Percentiles rank a stretch among this genome's conserved stretches.
Evolutionary conservation across 2,113 vertebrate species (phyloP).

Genomic region (Taurulus bubalis): DNA sequence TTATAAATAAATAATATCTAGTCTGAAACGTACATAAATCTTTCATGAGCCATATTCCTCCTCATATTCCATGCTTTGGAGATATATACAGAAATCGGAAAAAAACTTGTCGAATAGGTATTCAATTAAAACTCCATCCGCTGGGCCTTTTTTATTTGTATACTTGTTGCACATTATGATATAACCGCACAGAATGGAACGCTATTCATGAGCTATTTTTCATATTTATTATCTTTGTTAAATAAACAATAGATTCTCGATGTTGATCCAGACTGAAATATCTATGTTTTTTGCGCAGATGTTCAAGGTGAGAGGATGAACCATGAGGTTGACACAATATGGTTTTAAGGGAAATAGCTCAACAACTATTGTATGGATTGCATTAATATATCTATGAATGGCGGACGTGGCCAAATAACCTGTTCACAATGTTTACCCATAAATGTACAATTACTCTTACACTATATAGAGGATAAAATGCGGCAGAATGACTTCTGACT

Average conservation of each 20-base stretch:
- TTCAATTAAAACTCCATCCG: neutral
- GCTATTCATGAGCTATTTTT: neutral
- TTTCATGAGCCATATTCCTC: neutral
- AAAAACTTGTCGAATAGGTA: neutral
- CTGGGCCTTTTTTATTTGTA: neutral
- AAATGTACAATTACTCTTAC: neutral
- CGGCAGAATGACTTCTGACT: neutral
- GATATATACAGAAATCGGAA: neutral
- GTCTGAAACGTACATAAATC: neutral
- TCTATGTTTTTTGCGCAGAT: neutral
- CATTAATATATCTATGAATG: neutral
- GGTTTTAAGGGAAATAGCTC: neutral
- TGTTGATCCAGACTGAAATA: neutral
- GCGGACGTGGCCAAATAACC: neutral
- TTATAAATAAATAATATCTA: neutral
- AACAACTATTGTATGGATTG: neutral
- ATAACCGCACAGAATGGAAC: neutral
- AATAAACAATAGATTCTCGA: neutral
- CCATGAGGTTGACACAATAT: neutral
- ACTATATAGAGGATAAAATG: too few relatives aligned
- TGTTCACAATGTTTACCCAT: neutral
- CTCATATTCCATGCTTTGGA: neutral
- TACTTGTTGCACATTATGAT: neutral
- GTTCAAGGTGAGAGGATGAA: neutral
- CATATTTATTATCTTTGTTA: neutral